These are phyloP conservation scores for Hetaerina titia DNA, from an alignment of 2,888 invertebrate genomes.

Conservation along the genomic window DNA sequence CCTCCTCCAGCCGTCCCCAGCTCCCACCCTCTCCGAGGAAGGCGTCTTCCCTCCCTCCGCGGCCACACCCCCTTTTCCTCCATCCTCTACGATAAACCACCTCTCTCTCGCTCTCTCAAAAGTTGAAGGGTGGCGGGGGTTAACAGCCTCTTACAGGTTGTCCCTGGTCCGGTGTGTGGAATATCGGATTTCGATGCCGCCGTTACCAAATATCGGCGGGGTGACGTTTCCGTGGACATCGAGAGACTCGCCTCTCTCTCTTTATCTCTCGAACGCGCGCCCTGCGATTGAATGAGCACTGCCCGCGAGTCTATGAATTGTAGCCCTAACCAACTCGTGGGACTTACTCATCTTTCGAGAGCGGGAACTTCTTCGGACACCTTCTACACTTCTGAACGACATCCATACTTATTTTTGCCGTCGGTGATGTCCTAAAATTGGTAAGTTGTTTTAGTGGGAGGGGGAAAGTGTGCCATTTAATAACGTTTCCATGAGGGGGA, in stretches of 20 bases:
- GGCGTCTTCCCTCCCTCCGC: background rate
- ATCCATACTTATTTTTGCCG: too few species aligned
- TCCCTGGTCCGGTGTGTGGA: background rate
- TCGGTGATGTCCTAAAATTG: too few species aligned
- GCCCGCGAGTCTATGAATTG: background rate
- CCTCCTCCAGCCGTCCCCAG: background rate
- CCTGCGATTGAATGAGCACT: background rate
- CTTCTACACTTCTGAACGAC: too few species aligned
- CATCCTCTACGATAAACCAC: background rate
- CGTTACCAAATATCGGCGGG: background rate
- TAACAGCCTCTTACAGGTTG: background rate
- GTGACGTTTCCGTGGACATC: background rate
- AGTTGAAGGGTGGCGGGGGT: background rate
- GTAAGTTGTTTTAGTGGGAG: too few species aligned
- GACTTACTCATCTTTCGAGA: too few species aligned
- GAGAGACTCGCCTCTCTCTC: too few species aligned
- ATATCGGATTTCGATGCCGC: slow-evolving; percentile 25
- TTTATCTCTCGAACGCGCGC: background rate
- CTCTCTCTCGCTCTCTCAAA: background rate
- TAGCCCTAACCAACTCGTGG: background rate
- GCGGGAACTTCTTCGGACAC: too few species aligned
- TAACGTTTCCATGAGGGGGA: too few species aligned
- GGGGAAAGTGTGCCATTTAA: too few species aligned
- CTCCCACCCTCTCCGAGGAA: background rate
- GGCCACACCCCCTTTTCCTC: background rate